These are phyloP conservation scores for Ibycter americanus DNA, from an alignment of 2,797 vertebrate species.

Conservation along the genomic window DNA sequence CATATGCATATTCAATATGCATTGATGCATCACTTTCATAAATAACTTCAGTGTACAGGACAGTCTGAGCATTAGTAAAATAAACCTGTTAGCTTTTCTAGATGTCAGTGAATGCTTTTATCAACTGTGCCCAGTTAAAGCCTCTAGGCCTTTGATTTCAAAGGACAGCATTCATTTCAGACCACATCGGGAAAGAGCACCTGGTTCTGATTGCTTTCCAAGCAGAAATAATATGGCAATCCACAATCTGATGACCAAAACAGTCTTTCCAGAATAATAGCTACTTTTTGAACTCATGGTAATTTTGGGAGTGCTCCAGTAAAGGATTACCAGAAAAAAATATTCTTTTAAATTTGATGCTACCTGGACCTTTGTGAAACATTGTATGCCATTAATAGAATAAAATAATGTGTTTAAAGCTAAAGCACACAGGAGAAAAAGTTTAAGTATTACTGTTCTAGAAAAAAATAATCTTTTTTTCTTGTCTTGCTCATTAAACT, in stretches of 20 bases:
- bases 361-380: not conserved
- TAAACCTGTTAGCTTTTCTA: not conserved
- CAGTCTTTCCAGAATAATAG: not conserved
- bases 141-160: not conserved
- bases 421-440: not conserved
- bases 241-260: not conserved
- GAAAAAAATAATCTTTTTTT: not conserved
- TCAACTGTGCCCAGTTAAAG: not conserved
- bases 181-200: not conserved
- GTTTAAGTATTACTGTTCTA: not conserved
- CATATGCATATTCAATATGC: not conserved
- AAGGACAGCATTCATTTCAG: not conserved
- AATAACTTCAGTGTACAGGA: not conserved
- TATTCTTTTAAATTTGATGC: not conserved
- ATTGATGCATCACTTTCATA: not conserved
- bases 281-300: not conserved
- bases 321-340: not conserved
- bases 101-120: not conserved
- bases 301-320: not conserved
- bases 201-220: not conserved
- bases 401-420: not conserved
- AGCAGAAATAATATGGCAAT: not conserved
- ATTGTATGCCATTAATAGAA: not conserved
- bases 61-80: not conserved
- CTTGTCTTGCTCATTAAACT: not conserved